A percentile compares a stretch with the other conserved stretches of the same genome.
Evolutionary conservation across 2,113 vertebrate genomes (phyloP).

Genomic region (Triplophysa rosa): DNA sequence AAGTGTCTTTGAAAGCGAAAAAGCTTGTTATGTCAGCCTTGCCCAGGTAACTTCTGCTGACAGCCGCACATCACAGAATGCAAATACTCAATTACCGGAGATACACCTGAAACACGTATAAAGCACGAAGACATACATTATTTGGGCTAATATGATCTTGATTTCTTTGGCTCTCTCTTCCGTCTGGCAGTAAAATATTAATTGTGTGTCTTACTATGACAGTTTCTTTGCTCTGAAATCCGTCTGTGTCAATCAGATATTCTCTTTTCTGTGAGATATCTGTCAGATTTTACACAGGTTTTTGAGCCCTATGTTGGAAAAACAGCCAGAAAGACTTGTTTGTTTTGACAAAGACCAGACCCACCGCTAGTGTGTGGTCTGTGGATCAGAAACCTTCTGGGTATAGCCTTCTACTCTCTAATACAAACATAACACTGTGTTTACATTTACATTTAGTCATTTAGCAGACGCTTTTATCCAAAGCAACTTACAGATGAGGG

Average conservation of each 20-base stretch:
- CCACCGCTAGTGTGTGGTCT: too few relatives aligned
- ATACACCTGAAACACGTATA: too few relatives aligned
- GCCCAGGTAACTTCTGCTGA: constrained; percentile 61
- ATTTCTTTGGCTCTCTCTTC: neutral
- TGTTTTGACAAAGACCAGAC: neutral
- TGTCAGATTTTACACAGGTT: neutral
- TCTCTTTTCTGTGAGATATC: neutral
- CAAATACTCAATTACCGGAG: constrained; percentile 54
- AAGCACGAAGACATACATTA: neutral
- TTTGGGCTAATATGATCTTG: neutral
- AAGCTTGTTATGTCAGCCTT: constrained; percentile 56
- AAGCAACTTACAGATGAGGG: too few relatives aligned
- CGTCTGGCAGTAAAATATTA: neutral
- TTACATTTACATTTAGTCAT: too few relatives aligned
- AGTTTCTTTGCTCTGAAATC: constrained; percentile 14
- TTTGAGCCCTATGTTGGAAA: neutral
- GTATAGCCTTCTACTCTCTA: neutral
- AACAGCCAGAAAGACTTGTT: neutral
- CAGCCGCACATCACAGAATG: constrained; percentile 64
- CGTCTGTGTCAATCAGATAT: neutral
- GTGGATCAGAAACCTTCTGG: neutral
- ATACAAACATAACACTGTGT: too few relatives aligned
- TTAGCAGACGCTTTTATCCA: too few relatives aligned
- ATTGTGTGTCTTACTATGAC: constrained; percentile 2
- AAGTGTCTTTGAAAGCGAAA: constrained; percentile 48